phyloP scores from a whole-genome alignment of 1,140 invertebrate genomes.

The Ruditapes philippinarum region DNA sequence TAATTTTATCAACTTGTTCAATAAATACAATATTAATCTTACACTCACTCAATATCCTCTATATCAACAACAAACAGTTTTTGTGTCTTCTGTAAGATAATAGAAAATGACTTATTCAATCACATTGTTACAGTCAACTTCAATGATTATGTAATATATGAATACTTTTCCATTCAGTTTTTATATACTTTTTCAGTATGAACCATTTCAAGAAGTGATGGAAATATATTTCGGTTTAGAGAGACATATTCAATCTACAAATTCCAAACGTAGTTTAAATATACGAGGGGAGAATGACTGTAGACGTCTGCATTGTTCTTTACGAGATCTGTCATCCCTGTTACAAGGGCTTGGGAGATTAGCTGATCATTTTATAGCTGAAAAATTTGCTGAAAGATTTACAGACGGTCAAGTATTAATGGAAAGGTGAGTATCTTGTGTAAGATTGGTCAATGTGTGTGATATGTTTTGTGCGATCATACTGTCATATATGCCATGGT shows the following conservation, averaged over 20 bases:
- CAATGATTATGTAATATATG: too few species aligned
- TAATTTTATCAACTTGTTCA: too few species aligned
- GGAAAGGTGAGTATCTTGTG: constrained; percentile 82
- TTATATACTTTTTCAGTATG: constrained; percentile 81
- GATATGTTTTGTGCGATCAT: too few species aligned
- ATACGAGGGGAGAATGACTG: constrained; percentile 87
- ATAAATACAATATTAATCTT: too few species aligned
- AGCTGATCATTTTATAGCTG: constrained; percentile 89
- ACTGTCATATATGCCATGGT: too few species aligned
- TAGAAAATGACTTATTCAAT: too few species aligned
- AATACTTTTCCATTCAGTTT: too few species aligned
- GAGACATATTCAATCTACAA: constrained; percentile 83
- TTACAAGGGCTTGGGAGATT: constrained; percentile 90
- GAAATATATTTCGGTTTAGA: constrained; percentile 89
- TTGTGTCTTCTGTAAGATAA: too few species aligned
- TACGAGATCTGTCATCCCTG: constrained; percentile 89
- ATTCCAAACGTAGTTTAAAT: constrained; percentile 81
- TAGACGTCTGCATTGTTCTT: constrained; percentile 88
- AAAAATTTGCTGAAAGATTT: constrained; percentile 85
- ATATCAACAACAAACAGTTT: too few species aligned
- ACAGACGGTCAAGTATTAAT: constrained; percentile 81
- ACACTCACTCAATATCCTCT: too few species aligned
- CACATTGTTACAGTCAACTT: too few species aligned
- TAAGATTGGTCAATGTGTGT: too few species aligned
- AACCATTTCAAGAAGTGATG: constrained; percentile 87